Percentiles rank a stretch among this genome's conserved stretches.
phyloP scores from a whole-genome alignment of 2,888 invertebrate genomes.

The Mesopsocus fuscifrons region DNA sequence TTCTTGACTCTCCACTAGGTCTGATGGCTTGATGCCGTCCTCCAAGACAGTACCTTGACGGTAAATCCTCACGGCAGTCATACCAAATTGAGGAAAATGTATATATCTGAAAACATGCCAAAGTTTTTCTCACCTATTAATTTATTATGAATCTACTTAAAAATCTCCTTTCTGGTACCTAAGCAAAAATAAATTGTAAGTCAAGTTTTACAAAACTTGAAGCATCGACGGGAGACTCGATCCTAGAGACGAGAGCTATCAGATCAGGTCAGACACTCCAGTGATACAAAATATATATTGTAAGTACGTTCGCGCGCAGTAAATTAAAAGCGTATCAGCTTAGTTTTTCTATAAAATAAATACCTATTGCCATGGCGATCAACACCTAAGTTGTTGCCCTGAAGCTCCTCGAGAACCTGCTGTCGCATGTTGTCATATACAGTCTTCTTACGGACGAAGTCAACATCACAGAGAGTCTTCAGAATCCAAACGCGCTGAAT shows the following conservation, averaged over 20 bases:
- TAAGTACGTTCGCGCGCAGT: too few relatives aligned
- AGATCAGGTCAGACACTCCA: too few relatives aligned
- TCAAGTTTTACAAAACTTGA: too few relatives aligned
- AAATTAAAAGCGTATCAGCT: too few relatives aligned
- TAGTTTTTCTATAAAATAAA: too few relatives aligned
- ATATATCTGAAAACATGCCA: constrained; percentile 23
- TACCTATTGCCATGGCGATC: constrained; percentile 9
- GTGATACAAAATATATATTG: too few relatives aligned
- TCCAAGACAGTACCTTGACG: constrained; percentile 20
- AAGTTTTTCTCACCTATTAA: too few relatives aligned
- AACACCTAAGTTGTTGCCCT: background rate
- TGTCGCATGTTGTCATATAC: constrained; percentile 30
- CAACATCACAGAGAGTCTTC: constrained; percentile 32
- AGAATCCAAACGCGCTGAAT: constrained; percentile 33
- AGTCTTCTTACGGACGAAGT: constrained; percentile 21
- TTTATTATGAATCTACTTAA: too few relatives aligned
- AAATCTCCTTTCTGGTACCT: too few relatives aligned
- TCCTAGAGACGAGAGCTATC: too few relatives aligned
- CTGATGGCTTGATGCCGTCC: background rate
- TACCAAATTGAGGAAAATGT: constrained; percentile 34
- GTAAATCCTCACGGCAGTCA: constrained; percentile 31
- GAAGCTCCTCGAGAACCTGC: constrained; percentile 25
- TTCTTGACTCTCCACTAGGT: constrained; percentile 2
- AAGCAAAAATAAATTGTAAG: too few relatives aligned
- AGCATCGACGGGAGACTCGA: too few relatives aligned